Conservation (phyloP, 2,113 vertebrate genomes). For the Zeus faber region DNA sequence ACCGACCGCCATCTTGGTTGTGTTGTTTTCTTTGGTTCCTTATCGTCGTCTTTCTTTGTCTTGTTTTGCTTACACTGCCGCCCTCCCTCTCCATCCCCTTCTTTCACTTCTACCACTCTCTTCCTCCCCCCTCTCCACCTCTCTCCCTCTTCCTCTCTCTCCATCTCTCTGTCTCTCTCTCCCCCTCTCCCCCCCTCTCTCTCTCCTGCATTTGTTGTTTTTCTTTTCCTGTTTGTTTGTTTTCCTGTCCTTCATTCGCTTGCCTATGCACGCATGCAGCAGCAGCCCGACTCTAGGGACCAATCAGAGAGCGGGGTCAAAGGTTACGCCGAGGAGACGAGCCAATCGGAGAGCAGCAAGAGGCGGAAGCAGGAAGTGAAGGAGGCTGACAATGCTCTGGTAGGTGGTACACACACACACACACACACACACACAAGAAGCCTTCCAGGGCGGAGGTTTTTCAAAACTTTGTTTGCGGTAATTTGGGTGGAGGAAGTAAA, state of each 20-base stretch:
- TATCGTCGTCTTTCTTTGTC: constrained; percentile 66
- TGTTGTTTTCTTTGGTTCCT: constrained; percentile 39
- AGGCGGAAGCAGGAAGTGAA: constrained; percentile 68
- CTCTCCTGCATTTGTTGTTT: constrained; percentile 58
- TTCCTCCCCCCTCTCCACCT: constrained; percentile 1
- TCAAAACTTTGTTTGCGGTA: no score
- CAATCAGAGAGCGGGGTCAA: constrained; percentile 69
- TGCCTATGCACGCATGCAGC: constrained; percentile 89
- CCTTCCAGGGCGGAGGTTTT: no score
- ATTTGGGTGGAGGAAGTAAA: no score
- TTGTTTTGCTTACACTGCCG: constrained; percentile 45
- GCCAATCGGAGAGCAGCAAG: constrained; percentile 69
- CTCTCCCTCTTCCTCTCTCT: constrained; percentile 12
- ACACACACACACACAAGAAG: background rate
- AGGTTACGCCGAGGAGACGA: constrained; percentile 70
- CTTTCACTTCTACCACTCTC: constrained; percentile 36
- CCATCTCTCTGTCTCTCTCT: constrained; percentile 12
- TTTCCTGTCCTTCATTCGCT: constrained; percentile 88
- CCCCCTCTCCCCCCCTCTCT: constrained; percentile 30
- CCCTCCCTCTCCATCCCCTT: constrained; percentile 10
- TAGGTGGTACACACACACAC: constrained; percentile 39
- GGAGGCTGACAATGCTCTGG: constrained; percentile 79
- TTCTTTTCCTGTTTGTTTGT: constrained; percentile 52
- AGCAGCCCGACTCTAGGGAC: constrained; percentile 94
- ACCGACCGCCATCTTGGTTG: constrained; percentile 68